Evolutionary conservation across 2,113 vertebrate genomes (phyloP).

Genomic region (Neolamprologus variostigma): DNA sequence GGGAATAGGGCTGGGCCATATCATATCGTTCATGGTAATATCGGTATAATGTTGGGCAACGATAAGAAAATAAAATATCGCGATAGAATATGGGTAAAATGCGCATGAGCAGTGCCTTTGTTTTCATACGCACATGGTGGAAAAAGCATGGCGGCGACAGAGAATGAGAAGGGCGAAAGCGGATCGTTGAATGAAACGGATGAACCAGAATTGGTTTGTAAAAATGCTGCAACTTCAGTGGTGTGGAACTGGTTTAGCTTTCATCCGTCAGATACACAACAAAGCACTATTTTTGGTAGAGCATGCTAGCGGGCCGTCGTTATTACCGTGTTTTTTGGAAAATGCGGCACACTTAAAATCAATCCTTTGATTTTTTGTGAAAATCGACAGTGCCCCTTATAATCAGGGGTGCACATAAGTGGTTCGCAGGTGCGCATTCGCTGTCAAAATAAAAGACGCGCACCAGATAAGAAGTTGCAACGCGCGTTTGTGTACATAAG

Average conservation of each 20-base stretch:
- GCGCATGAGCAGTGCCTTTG: fast-evolving
- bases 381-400: fast-evolving
- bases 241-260: background rate
- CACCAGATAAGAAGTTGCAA: too few species aligned
- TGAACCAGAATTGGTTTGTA: background rate
- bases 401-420: background rate
- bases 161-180: background rate
- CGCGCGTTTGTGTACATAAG: fast-evolving
- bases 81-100: background rate
- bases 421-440: too few species aligned
- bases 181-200: fast-evolving
- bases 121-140: background rate
- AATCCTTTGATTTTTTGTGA: background rate
- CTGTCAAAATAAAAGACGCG: too few species aligned
- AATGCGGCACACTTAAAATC: fast-evolving
- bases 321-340: fast-evolving
- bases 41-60: fast-evolving
- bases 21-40: background rate
- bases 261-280: fast-evolving
- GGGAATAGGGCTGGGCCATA: background rate
- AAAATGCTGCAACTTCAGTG: background rate
- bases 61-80: fast-evolving
- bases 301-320: fast-evolving
- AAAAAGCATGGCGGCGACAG: fast-evolving
- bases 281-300: background rate